Percentiles rank a stretch among this genome's conserved stretches.
Evolutionary conservation across 2,797 vertebrate species (phyloP).

Genomic region (Alauda arvensis): DNA sequence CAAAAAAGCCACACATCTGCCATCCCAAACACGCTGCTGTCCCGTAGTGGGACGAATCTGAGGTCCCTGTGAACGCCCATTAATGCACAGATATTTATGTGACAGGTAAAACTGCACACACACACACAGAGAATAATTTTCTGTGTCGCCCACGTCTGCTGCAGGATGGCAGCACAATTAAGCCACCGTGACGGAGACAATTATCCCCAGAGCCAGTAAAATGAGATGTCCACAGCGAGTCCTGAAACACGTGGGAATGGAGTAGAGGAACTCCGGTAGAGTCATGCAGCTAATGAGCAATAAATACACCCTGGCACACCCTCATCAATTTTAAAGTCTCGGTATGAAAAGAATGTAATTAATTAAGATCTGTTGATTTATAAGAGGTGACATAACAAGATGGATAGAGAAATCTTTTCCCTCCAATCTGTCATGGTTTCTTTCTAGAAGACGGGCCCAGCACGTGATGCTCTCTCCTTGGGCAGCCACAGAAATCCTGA

Average conservation of each 20-base stretch:
- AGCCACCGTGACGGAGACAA: conserved; percentile 29
- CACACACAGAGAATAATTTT: neutral
- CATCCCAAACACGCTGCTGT: neutral
- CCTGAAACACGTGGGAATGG: conserved; percentile 43
- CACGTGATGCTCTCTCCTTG: neutral
- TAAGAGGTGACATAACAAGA: conserved; percentile 68
- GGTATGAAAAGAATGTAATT: conserved; percentile 71
- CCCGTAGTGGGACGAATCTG: neutral
- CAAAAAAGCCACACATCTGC: neutral
- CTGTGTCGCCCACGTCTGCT: conserved; percentile 3
- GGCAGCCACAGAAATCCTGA: neutral
- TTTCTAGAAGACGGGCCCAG: neutral
- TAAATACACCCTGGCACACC: conserved; percentile 68
- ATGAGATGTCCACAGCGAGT: conserved; percentile 47
- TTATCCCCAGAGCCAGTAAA: conserved; percentile 45
- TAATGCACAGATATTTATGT: neutral
- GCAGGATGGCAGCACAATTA: conserved; percentile 28
- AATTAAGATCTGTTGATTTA: conserved; percentile 72
- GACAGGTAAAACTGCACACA: conserved; percentile 20
- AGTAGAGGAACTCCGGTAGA: neutral
- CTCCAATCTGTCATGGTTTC: conserved; percentile 26
- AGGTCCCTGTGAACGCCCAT: neutral
- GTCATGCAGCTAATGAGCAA: conserved; percentile 67
- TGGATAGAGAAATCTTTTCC: conserved; percentile 67
- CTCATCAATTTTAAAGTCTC: conserved; percentile 69